These are phyloP conservation scores for Gymnothorax reevesii DNA, from an alignment of 2,797 vertebrate genomes.

Conservation along the genomic window DNA sequence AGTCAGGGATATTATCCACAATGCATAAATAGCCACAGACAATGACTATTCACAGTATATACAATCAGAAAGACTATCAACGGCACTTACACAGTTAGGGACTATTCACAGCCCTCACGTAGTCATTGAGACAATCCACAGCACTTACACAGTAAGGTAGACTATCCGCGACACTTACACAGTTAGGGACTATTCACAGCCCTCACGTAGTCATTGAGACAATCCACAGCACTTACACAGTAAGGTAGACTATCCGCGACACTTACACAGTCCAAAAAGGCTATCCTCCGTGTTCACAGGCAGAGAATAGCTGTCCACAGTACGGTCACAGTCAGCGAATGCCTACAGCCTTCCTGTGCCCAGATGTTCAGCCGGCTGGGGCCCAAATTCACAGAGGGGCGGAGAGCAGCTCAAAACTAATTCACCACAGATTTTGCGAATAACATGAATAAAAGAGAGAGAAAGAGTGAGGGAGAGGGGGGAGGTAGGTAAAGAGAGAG, in stretches of 20 bases:
- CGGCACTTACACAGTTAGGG: too few relatives aligned
- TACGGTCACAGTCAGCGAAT: slow-evolving; percentile 61
- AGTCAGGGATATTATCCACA: too few relatives aligned
- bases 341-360: slow-evolving; percentile 59
- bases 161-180: too few relatives aligned
- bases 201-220: background rate
- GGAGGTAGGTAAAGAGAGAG: background rate
- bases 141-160: too few relatives aligned
- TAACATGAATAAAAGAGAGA: background rate
- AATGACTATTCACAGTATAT: background rate
- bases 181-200: too few relatives aligned
- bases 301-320: slow-evolving; percentile 42
- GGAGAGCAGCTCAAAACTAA: slow-evolving; percentile 4
- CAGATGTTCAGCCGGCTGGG: slow-evolving; percentile 32
- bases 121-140: too few relatives aligned
- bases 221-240: background rate
- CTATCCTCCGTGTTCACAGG: background rate
- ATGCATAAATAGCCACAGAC: too few relatives aligned
- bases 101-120: too few relatives aligned
- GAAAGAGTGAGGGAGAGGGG: slow-evolving; percentile 16
- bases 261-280: background rate
- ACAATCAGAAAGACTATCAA: background rate
- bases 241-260: too few relatives aligned
- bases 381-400: slow-evolving; percentile 29
- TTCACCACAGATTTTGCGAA: background rate